Evolutionary conservation across 23 tunicate species (phyloP).

Genomic region (Ciona savignyi): DNA sequence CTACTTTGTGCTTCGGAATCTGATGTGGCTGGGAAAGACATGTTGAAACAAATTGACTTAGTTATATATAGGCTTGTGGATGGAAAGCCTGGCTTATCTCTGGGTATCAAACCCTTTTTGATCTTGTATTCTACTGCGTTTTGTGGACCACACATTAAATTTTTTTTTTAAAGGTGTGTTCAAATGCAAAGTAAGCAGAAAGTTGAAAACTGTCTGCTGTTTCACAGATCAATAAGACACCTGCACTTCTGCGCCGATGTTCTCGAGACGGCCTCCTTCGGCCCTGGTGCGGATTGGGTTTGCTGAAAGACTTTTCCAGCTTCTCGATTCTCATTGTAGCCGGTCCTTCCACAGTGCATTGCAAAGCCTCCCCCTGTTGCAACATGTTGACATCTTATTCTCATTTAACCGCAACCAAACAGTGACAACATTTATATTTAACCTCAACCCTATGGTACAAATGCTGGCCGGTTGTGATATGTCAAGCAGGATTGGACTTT

Average conservation of each 20-base stretch:
- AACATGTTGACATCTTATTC: neutral
- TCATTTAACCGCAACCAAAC: neutral
- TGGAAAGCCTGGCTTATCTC: too few relatives aligned
- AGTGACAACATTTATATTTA: too few relatives aligned
- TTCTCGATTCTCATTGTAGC: conserved; percentile 76
- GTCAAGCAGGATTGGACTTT: conserved; percentile 2
- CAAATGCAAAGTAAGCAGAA: too few relatives aligned
- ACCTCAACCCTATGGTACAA: too few relatives aligned
- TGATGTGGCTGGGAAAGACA: conserved; percentile 32
- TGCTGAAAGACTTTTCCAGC: conserved; percentile 59
- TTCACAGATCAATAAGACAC: too few relatives aligned
- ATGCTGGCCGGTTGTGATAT: neutral
- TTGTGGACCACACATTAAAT: too few relatives aligned
- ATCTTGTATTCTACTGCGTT: too few relatives aligned
- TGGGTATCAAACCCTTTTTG: too few relatives aligned
- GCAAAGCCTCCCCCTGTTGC: conserved; percentile 60
- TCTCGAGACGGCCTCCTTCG: conserved; percentile 84
- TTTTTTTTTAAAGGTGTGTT: too few relatives aligned
- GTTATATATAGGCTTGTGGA: too few relatives aligned
- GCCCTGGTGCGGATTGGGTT: conserved; percentile 87
- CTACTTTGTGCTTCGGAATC: conserved; percentile 63
- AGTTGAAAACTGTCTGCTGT: too few relatives aligned
- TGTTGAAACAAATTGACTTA: neutral
- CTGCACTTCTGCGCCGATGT: conserved; percentile 77
- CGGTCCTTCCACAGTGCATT: conserved; percentile 85